Evolutionary conservation across 2,888 invertebrate species (phyloP), one percentile per base, ranked within the genome.

Genomic region (Nyleta sp.): DNA sequence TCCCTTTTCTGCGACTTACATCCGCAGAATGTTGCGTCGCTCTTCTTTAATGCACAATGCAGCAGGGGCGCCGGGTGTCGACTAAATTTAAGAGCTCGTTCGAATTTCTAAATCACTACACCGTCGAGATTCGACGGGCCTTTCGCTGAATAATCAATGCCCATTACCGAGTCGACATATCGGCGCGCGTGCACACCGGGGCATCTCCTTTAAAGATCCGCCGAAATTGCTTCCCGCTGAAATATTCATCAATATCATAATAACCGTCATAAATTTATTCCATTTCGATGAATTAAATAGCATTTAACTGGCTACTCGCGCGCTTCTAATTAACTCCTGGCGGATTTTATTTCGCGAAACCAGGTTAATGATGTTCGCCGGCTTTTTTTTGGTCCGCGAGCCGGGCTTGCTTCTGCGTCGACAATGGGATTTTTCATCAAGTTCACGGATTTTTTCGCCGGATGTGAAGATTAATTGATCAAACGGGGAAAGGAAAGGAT

Each of bases 11-110:
- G 28, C 59, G 48, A 60, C 60, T 67, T 68, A 38, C 33, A 59
- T 44, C 44, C 20, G 31, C 11, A 59, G 40, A 65, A 67, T 55
- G 42, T 52, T 50, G 53, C 33, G 40, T 48, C 24, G 62, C 48
- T 46, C 68, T 68, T 68, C 74, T 75, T 75, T 68, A 75, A 62
- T 55, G 53, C 53, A 60, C 60, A 28, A 17, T 53, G 28, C 65
- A 67, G 57, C 46, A 40, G n/a, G 28, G 55, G 24, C 46, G 33
- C 31, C 20, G 64, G 70, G 70, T 59, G 62, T 55, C 70, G 70
- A 64, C 53, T 52, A 46, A 71, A 77, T 77, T 77, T 64, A 65
- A 71, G 77, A 71, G 77, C 71, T 67, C 71, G 65, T 76, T 71
- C 64, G 53, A 71, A 71, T 77, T 71, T 59, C 67, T 46, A 46